phyloP scores from a whole-genome alignment of 1,140 invertebrate species.

The Medauroidea extradentata region DNA sequence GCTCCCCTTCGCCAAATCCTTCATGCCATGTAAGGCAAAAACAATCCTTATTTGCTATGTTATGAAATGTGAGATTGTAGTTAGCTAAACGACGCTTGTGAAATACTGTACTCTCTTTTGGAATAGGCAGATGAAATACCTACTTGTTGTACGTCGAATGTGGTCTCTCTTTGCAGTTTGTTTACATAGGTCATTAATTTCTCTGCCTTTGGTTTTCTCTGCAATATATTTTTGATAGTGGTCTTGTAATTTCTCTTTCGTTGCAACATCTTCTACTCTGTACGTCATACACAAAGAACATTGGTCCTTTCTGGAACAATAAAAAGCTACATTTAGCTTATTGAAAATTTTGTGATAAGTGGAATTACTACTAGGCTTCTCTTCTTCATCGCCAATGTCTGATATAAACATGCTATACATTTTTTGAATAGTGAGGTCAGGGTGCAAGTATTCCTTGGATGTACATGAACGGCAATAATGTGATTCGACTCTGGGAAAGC shows the following conservation, averaged over 20 bases:
- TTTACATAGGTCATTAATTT: too few species aligned
- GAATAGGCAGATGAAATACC: slow-evolving; percentile 4
- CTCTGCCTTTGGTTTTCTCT: too few species aligned
- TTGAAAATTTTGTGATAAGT: slow-evolving; percentile 4
- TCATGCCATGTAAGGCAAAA: slow-evolving; percentile 9
- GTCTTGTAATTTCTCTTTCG: slow-evolving; percentile 1
- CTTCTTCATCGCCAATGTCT: background rate
- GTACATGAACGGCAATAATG: slow-evolving; percentile 8
- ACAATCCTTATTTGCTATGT: slow-evolving; percentile 3
- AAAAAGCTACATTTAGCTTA: slow-evolving; percentile 2
- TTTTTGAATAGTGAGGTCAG: slow-evolving; percentile 4
- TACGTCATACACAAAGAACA: slow-evolving; percentile 7
- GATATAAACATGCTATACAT: slow-evolving; percentile 1
- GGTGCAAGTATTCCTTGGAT: slow-evolving; percentile 7
- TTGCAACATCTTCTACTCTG: background rate
- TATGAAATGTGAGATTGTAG: slow-evolving; percentile 6
- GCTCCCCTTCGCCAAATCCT: too few species aligned
- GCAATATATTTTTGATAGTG: background rate
- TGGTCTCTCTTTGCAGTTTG: too few species aligned
- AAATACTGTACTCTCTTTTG: slow-evolving; percentile 4
- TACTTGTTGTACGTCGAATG: slow-evolving; percentile 2
- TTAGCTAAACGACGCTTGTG: slow-evolving; percentile 2
- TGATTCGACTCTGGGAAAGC: slow-evolving; percentile 3
- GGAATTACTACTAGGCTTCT: background rate
- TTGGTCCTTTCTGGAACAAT: slow-evolving; percentile 9